Percentiles rank a stretch among this genome's conserved stretches.
Evolutionary conservation across 2,888 invertebrate genomes (phyloP).

Genomic region (Eurytoma adleriae): DNA sequence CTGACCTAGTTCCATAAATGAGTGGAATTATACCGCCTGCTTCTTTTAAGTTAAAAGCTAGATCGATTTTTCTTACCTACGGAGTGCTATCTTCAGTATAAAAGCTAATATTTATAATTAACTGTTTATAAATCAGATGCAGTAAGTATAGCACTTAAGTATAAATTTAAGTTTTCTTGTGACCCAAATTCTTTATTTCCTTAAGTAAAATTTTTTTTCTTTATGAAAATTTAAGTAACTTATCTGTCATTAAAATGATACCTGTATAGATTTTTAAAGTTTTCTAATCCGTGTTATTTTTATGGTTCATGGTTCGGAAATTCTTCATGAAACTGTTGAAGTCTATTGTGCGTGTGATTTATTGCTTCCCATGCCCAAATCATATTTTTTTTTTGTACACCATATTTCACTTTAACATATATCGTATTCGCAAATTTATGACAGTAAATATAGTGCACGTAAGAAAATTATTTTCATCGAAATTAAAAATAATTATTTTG

Average conservation of each 20-base stretch:
- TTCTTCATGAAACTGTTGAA: conserved; percentile 19
- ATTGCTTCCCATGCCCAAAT: conserved; percentile 17
- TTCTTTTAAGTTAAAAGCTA: conserved; percentile 8
- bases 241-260: too few relatives aligned
- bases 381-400: not conserved
- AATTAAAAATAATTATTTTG: too few relatives aligned
- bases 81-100: not conserved
- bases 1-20: conserved; percentile 37
- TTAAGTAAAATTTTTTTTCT: too few relatives aligned
- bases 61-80: conserved; percentile 23
- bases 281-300: too few relatives aligned
- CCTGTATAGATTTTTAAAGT: not conserved
- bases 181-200: too few relatives aligned
- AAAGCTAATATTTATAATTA: too few relatives aligned
- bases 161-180: too few relatives aligned
- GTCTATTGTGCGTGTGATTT: conserved; percentile 35
- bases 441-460: too few relatives aligned
- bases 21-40: conserved; percentile 21
- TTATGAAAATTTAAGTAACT: too few relatives aligned
- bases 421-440: conserved; percentile 14
- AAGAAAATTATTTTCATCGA: too few relatives aligned
- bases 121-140: too few relatives aligned
- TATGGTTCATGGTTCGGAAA: conserved; percentile 11
- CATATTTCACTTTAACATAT: conserved; percentile 28
- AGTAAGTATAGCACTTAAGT: too few relatives aligned